Base-by-base conservation (phyloP, 1,140 invertebrate genomes). In the Pantala flavescens region DNA sequence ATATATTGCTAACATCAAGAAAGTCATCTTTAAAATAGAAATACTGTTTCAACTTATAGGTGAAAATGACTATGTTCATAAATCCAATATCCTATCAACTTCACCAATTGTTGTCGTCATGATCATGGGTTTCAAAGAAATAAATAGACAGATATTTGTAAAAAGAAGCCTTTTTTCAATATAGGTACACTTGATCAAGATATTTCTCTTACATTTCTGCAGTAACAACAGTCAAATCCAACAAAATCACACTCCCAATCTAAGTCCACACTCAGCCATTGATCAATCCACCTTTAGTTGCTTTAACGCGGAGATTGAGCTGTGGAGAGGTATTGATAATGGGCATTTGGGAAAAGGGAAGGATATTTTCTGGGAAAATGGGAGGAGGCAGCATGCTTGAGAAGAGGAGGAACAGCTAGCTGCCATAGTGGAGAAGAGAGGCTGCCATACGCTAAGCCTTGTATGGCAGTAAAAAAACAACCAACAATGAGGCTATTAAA, bases 161-260 rank as follows among this genome's bases (percentile, higher is more conserved):
- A 63, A 63, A 63, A 63, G 49, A 63, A 63, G 49, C 49, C n/a
- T 63, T 63, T 63, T 63, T 63, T 63, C 49, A 63, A 63, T 63
- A 63, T 63, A 63, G 49, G 49, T 63, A 63, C 49, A 63, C 49
- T 19, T 63, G 49, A 63, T 63, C 16, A 63, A 21, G 49, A 63
- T 63, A 63, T 63, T 63, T 63, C 49, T 19, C 49, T 63, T 63
- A 63, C 49, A 63, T 1, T 63, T 63, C 49, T 63, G 49, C 49
- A 63, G 49, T 63, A 63, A 63, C 49, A 63, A 63, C 49, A 12
- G 49, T 63, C 49, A 63, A 63, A 63, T 63, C 49, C n/a, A 63
- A 63, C 49, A 63, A 63, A 63, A 63, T 63, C 49, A 63, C 49
- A 63, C 49, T 63, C 49, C 49, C 3, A 63, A 63, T 63, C 49